Percentiles rank a stretch among this genome's conserved stretches.
phyloP scores from a whole-genome alignment of 2,113 vertebrate species.

The Sturnus vulgaris region DNA sequence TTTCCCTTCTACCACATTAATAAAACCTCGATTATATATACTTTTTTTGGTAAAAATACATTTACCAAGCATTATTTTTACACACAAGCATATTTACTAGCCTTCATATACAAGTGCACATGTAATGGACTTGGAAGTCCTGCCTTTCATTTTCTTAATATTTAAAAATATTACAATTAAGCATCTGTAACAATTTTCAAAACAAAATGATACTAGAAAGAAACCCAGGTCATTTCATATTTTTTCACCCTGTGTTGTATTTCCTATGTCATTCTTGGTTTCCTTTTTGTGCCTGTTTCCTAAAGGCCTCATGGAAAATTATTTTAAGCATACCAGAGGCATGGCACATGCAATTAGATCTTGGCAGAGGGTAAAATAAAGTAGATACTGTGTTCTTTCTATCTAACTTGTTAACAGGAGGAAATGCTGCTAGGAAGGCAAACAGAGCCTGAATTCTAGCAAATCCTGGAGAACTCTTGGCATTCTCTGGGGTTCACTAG shows the following conservation, averaged over 20 bases:
- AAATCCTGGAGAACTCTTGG: not conserved
- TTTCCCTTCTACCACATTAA: not conserved
- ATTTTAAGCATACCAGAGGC: slow-evolving; percentile 19
- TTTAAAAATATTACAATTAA: not conserved
- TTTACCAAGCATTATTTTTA: not conserved
- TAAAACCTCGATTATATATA: not conserved
- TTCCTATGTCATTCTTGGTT: not conserved
- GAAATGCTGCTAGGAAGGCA: not conserved
- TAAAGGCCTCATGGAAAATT: not conserved
- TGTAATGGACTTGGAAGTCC: not conserved
- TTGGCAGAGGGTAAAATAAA: slow-evolving; percentile 25
- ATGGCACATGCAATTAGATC: slow-evolving; percentile 9
- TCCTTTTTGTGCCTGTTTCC: not conserved
- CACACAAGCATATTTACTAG: not conserved
- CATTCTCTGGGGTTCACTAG: not conserved
- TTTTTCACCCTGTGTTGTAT: not conserved
- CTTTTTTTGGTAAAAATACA: not conserved
- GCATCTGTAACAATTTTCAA: not conserved
- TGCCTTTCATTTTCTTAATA: not conserved
- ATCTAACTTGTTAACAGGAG: slow-evolving; percentile 17
- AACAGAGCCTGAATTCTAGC: not conserved
- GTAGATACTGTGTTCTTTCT: slow-evolving; percentile 18
- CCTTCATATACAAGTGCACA: not conserved
- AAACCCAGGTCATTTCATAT: not conserved
- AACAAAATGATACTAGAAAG: not conserved